Conservation (phyloP, 2,888 invertebrate genomes). For the Alloscopus bannaensis region DNA sequence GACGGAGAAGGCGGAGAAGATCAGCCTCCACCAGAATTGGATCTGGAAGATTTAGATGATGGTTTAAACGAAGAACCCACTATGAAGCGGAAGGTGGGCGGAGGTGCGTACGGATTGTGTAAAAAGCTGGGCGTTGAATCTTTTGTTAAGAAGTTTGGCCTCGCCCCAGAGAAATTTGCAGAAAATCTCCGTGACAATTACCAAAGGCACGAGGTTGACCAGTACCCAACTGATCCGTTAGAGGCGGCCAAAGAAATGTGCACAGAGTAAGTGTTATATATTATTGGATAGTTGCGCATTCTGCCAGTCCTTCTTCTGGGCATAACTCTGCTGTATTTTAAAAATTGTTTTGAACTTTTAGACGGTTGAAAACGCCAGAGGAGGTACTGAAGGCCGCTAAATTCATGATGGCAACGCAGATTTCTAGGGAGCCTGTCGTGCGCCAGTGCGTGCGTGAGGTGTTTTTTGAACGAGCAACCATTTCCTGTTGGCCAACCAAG, state of each 20-base stretch:
- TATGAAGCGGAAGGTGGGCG: conserved; percentile 76
- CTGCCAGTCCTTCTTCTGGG: not conserved
- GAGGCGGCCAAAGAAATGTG: conserved; percentile 88
- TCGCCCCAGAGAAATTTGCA: conserved; percentile 95
- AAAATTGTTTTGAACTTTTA: no score
- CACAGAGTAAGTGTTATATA: conserved; percentile 74
- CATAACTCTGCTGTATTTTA: not conserved
- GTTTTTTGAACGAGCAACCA: conserved; percentile 90
- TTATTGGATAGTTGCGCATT: not conserved
- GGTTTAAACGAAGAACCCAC: conserved; percentile 76
- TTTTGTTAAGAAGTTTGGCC: conserved; percentile 92
- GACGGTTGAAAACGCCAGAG: conserved; percentile 83
- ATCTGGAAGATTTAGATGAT: conserved; percentile 76
- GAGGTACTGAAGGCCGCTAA: conserved; percentile 93
- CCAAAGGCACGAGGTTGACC: conserved; percentile 95
- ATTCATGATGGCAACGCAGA: conserved; percentile 95
- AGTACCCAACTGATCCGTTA: conserved; percentile 88
- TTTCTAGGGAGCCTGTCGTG: conserved; percentile 93
- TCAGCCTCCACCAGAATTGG: conserved; percentile 78
- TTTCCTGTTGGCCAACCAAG: conserved; percentile 89
- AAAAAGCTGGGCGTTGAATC: conserved; percentile 89
- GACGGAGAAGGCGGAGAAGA: conserved; percentile 79
- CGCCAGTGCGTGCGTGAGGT: conserved; percentile 90
- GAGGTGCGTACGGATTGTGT: conserved; percentile 93
- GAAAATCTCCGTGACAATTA: conserved; percentile 98